Conservation (phyloP, 2,797 vertebrate species). For the Pogonophryne albipinna region DNA sequence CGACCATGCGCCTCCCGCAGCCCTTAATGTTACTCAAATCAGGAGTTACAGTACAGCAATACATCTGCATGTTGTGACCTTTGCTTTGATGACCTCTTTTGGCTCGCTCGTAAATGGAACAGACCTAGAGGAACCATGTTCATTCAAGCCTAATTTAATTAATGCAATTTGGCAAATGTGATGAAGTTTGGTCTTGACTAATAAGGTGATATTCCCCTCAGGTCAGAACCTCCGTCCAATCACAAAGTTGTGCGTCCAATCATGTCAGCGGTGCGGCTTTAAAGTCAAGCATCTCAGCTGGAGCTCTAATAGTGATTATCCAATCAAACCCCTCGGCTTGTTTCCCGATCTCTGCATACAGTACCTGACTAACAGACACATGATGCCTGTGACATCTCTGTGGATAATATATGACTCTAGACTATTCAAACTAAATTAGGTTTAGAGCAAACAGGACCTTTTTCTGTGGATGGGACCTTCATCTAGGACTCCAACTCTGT, state of each 20-base stretch:
- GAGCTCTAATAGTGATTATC: conserved; percentile 60
- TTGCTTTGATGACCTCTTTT: not conserved
- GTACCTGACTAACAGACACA: conserved; percentile 32
- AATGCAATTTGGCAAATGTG: conserved; percentile 13
- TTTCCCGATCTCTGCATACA: not conserved
- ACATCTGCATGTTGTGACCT: conserved; percentile 3
- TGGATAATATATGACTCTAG: conserved; percentile 21
- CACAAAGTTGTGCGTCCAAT: conserved; percentile 38
- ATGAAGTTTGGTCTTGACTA: not conserved
- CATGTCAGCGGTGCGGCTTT: conserved; percentile 11
- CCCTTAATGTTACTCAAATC: conserved; percentile 28
- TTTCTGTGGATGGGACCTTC: conserved; percentile 39
- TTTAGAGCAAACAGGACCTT: conserved; percentile 22
- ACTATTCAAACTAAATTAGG: conserved; percentile 13
- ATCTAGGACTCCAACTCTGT: conserved; percentile 2
- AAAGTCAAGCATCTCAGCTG: conserved; percentile 47
- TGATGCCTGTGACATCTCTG: conserved; percentile 24
- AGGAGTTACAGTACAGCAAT: conserved; percentile 8
- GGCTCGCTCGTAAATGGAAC: not conserved
- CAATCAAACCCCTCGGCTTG: conserved; percentile 59
- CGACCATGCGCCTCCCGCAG: conserved; percentile 14
- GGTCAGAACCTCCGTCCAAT: conserved; percentile 12
- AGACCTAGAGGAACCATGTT: conserved; percentile 33
- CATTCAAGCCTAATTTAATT: conserved; percentile 1
- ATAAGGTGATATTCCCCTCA: conserved; percentile 24